phyloP scores from a whole-genome alignment of 2,888 invertebrate genomes.

The Girardia tigrina region DNA sequence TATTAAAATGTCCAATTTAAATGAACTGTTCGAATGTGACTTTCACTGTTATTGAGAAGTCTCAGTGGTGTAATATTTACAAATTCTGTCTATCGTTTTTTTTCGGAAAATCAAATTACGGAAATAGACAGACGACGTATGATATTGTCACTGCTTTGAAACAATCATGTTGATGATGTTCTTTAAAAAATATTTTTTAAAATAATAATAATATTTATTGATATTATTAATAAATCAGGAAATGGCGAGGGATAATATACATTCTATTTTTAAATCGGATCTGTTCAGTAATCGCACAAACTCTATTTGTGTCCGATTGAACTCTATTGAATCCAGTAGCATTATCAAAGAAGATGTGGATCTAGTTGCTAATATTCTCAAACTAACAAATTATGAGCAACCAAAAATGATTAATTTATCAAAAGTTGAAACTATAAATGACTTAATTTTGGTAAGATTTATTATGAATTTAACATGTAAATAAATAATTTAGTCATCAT shows the following conservation, averaged over 20 bases:
- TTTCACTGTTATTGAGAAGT: too few relatives aligned
- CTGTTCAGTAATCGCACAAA: not conserved
- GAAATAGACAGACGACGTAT: too few relatives aligned
- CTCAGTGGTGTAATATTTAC: too few relatives aligned
- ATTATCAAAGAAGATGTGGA: not conserved
- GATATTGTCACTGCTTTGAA: too few relatives aligned
- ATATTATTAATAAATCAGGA: too few relatives aligned
- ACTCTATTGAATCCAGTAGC: not conserved
- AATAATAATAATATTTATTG: too few relatives aligned
- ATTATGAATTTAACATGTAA: not conserved
- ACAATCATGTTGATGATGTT: too few relatives aligned
- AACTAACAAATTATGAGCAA: not conserved
- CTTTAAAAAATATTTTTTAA: too few relatives aligned
- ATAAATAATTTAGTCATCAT: not conserved
- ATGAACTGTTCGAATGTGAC: too few relatives aligned
- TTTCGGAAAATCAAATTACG: too few relatives aligned
- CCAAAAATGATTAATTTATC: slow-evolving; percentile 6
- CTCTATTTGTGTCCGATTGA: slow-evolving; percentile 4
- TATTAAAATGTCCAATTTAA: too few relatives aligned
- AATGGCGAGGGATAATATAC: not conserved
- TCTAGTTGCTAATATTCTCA: not conserved
- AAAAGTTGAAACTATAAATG: not conserved
- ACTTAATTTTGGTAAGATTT: not conserved
- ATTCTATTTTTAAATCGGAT: not conserved
- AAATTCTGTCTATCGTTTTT: too few relatives aligned